Evolutionary conservation across 2,797 vertebrate species (phyloP), one percentile per base, ranked within the genome.

Genomic region (Lagocephalus sceleratus): DNA sequence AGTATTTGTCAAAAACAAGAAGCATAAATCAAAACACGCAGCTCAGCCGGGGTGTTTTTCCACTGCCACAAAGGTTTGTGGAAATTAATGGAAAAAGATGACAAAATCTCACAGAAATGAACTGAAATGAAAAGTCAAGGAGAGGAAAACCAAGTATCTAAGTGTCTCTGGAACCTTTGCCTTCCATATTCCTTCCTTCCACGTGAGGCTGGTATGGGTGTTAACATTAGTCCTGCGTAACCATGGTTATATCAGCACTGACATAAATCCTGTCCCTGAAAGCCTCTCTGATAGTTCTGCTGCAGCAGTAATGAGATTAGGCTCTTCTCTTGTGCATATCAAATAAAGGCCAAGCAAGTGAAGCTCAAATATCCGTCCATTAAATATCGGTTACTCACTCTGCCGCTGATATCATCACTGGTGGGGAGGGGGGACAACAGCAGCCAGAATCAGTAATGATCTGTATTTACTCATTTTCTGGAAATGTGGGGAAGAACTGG

Each of bases 341-440:
- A 68, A 72, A 49, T 56, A 66, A 53, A 72, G 19, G 21, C 2
- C 5, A 23, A 65, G 71, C 5, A 48, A 73, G 55, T 76, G 64
- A 60, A 73, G 59, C 42, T 57, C 38, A 54, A 69, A 66, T 46
- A 39, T 63, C 39, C 40, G 38, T 59, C 39, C 47, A 11, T 57
- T 51, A 53, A 16, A 8, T 38, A 61, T 77, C 60, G 17, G 67
- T 81, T 88, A 90, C 88, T 90, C 86, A 90, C 87, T 83, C 77
- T 79, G 79, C 63, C 49, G 75, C 58, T 73, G 81, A 80, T 72
- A 75, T 84, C 79, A 85, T 88, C 88, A 88, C 88, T 90, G 82
- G 61, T 60, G 68, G 65, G n/a, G 17, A 58, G 15, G 49, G 39
- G 51, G 9, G 38, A 52, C 70, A 41, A 68, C 17, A 63, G 47